Base-by-base conservation (phyloP, 2,113 vertebrate species). In the Protobothrops mucrosquamatus region DNA sequence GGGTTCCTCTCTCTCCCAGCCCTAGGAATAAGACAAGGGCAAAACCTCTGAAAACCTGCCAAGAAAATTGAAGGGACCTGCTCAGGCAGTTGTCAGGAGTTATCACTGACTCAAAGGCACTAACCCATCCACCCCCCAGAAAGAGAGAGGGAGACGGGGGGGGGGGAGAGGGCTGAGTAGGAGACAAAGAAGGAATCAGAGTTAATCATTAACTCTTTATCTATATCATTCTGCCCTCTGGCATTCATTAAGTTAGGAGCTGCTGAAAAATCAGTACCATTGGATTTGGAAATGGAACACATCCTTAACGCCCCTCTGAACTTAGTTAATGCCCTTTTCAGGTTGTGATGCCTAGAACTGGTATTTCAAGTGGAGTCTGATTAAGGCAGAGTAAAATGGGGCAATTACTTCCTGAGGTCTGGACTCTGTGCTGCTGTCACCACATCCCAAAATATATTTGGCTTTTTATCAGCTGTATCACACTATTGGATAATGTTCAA, bases 81-180 rank as follows among this genome's bases (percentile, higher is more conserved):
- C 15, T n/a, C 69, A 74, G n/a, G n/a, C n/a, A 34, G 29, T 69
- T 15, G 64, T n/a, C 64, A n/a, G 29, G 29, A 69, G 12, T 69
- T 15, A 69, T 15, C 29, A 69, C 12, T 34, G 29, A 69, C 29
- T 69, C 4, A 15, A 34, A 69, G 64, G 29, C n/a, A 69, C 64
- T 61, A 29, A 61, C 59, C 8, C 48, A 29, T 4, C 10, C 64
- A 11, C 29, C 0, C 12, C 4, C 55, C 18, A 29, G 26, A 64
- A 29, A 34, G 5, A n/a, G n/a, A 6, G 12, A 6, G n/a, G 0
- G 29, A 34, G 5, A 18, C 0, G 14, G 14, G 15, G 14, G 5
- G 14, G 34, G n/a, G 12, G 14, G n/a, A n/a, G n/a, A 6, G 14
- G n/a, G 14, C n/a, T 3, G 69, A 74, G 69, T 18, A 39, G n/a